phyloP scores from a whole-genome alignment of 2,888 invertebrate species.

The Cecidostiba fungosa region DNA sequence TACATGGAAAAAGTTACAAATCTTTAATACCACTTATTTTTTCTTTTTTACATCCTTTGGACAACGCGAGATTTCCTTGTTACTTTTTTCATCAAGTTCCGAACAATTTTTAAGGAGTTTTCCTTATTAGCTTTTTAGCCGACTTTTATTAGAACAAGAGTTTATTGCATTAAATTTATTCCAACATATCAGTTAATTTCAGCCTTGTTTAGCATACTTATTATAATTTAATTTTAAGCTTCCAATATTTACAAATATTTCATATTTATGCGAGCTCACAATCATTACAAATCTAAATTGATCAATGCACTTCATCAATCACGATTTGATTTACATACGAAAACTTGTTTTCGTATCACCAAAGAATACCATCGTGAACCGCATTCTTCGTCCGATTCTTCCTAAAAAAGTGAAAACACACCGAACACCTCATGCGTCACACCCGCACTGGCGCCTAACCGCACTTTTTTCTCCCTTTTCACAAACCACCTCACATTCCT shows the following conservation, averaged over 20 bases:
- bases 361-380: not conserved
- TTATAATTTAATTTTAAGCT: not conserved
- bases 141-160: too few species aligned
- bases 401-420: slow-evolving; percentile 17
- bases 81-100: not conserved
- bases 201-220: not conserved
- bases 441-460: not conserved
- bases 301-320: not conserved
- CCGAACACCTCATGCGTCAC: slow-evolving; percentile 7
- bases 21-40: slow-evolving; percentile 13
- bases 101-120: too few species aligned
- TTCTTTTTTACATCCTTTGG: not conserved
- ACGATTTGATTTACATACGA: not conserved
- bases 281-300: not conserved
- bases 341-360: slow-evolving; percentile 3
- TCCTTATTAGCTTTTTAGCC: too few species aligned
- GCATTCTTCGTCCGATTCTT: not conserved
- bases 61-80: not conserved
- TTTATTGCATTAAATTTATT: not conserved
- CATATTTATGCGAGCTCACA: not conserved
- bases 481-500: not conserved
- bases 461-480: not conserved
- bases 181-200: not conserved
- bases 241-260: not conserved
- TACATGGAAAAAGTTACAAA: not conserved